A percentile compares a stretch with the other conserved stretches of the same genome.
These are phyloP conservation scores for Agapostemon virescens DNA, from an alignment of 2,888 invertebrate genomes.

Conservation along the genomic window DNA sequence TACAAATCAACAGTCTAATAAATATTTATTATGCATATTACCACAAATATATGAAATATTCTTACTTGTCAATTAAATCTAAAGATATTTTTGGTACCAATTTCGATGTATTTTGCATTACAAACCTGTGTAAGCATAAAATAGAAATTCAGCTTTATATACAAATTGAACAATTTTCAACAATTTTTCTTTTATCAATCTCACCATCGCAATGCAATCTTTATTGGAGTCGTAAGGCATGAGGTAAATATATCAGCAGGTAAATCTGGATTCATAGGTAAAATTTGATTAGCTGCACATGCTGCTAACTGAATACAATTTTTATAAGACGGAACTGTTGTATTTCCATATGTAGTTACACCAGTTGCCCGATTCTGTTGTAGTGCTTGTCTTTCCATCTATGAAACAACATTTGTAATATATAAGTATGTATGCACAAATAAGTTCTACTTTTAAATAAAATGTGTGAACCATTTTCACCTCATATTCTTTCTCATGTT, in stretches of 20 bases:
- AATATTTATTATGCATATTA: background rate
- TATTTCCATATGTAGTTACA: constrained; percentile 62
- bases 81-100: constrained; percentile 90
- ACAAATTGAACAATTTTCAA: background rate
- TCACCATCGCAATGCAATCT: constrained; percentile 95
- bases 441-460: background rate
- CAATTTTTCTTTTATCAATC: constrained; percentile 29
- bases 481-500: constrained; percentile 92
- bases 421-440: background rate
- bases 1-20: background rate
- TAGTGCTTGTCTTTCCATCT: constrained; percentile 77
- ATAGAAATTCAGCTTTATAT: constrained; percentile 4
- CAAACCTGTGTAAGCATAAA: constrained; percentile 83
- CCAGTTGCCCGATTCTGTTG: constrained; percentile 77
- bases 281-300: constrained; percentile 94
- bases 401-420: constrained; percentile 23
- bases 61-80: constrained; percentile 95
- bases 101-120: constrained; percentile 90
- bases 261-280: constrained; percentile 98
- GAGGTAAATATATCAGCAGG: constrained; percentile 99
- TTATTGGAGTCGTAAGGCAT: constrained; percentile 98
- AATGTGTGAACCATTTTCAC: constrained; percentile 72
- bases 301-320: constrained; percentile 98
- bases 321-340: constrained; percentile 85
- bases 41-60: constrained; percentile 21